These are phyloP conservation scores for Lutjanus erythropterus DNA, from an alignment of 2,113 vertebrate species.

Conservation along the genomic window DNA sequence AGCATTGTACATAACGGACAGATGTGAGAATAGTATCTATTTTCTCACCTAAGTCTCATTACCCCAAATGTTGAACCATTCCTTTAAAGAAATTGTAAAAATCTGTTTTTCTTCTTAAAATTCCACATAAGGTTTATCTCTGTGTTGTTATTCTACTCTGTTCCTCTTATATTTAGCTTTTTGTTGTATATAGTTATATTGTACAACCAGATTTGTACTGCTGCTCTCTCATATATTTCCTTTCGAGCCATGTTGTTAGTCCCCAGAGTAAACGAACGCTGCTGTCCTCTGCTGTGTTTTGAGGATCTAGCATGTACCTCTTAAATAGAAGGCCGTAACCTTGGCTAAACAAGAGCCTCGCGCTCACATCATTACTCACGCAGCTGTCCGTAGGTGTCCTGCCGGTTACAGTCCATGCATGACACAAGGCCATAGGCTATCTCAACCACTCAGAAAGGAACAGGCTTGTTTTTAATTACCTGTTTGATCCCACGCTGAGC, in stretches of 20 bases:
- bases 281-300: constrained; percentile 40
- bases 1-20: too few species aligned
- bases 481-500: constrained; percentile 9
- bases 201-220: not conserved
- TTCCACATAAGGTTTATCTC: not conserved
- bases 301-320: constrained; percentile 63
- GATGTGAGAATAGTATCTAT: too few species aligned
- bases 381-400: constrained; percentile 24
- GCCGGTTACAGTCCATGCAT: constrained; percentile 13
- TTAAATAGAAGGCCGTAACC: constrained; percentile 51
- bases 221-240: constrained; percentile 27
- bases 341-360: constrained; percentile 59
- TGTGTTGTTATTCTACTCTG: not conserved
- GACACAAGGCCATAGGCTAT: constrained; percentile 31
- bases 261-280: constrained; percentile 39
- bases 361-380: constrained; percentile 36
- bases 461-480: constrained; percentile 48
- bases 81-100: too few species aligned
- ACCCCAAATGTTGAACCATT: too few species aligned
- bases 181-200: not conserved
- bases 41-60: too few species aligned
- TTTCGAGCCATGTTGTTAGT: constrained; percentile 28
- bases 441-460: constrained; percentile 20
- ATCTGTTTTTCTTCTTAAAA: too few species aligned
- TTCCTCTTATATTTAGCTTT: not conserved